These are phyloP conservation scores for Desoria tigrina DNA, from an alignment of 2,888 invertebrate genomes.

Conservation along the genomic window DNA sequence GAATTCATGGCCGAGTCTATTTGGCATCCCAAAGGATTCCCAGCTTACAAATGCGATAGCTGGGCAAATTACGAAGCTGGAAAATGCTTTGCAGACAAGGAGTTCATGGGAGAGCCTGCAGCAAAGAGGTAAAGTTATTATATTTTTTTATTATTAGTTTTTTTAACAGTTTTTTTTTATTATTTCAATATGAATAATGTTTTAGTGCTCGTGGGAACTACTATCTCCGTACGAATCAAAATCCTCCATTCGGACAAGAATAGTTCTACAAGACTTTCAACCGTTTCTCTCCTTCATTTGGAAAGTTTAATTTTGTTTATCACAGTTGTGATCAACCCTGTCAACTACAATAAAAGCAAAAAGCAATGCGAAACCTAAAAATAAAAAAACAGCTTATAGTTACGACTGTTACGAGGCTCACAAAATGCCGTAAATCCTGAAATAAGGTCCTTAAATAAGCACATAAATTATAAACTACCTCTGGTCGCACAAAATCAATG, in stretches of 20 bases:
- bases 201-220: slow-evolving; percentile 8
- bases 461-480: no score
- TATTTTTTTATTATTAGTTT: no score
- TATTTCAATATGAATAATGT: not conserved
- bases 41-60: slow-evolving; percentile 40
- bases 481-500: no score
- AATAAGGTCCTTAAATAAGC: no score
- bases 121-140: slow-evolving; percentile 1
- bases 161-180: not conserved
- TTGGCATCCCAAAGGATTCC: slow-evolving; percentile 28
- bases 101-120: slow-evolving; percentile 6
- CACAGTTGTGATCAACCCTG: no score
- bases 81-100: slow-evolving; percentile 20
- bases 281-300: no score
- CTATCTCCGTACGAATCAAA: slow-evolving; percentile 9
- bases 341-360: no score
- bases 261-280: not conserved
- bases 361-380: no score
- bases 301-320: no score
- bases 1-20: slow-evolving; percentile 43
- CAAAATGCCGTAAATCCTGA: no score
- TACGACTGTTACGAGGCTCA: no score
- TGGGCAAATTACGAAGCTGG: slow-evolving; percentile 38
- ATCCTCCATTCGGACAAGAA: slow-evolving; percentile 13
- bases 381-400: no score